Percentiles rank a stretch among this genome's conserved stretches.
Conservation (phyloP, 2,113 vertebrate species). For the Elanus axillaris region DNA sequence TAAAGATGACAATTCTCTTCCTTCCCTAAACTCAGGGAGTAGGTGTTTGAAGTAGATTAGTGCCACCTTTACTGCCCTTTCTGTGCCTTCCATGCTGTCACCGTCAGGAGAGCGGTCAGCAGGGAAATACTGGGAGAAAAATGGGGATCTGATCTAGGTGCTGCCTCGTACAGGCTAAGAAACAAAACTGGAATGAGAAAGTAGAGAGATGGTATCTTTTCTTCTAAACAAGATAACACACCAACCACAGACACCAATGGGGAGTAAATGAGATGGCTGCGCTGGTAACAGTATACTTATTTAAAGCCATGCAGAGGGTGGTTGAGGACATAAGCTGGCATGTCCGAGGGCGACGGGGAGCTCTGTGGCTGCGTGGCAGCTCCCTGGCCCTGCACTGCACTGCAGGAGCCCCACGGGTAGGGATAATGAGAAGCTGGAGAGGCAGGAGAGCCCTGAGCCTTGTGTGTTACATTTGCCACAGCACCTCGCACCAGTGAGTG, state of each 20-base stretch:
- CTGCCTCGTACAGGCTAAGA: not conserved
- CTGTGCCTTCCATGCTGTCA: not conserved
- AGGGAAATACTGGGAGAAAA: not conserved
- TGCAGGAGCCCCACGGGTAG: not conserved
- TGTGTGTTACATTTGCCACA: accelerated
- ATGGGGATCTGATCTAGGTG: not conserved
- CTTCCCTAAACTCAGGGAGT: not conserved
- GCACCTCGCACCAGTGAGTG: not conserved
- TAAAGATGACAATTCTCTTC: not conserved
- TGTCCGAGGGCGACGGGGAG: not conserved
- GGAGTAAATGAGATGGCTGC: not conserved
- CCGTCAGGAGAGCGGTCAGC: not conserved
- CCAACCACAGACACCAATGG: not conserved
- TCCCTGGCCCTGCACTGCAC: not conserved
- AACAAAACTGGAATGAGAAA: not conserved
- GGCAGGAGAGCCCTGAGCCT: not conserved
- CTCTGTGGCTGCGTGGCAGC: not conserved
- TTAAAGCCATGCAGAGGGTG: not conserved
- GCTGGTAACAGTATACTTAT: not conserved
- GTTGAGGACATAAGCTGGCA: not conserved
- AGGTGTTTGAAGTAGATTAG: not conserved
- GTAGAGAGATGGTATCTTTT: not conserved
- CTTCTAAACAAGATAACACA: not conserved
- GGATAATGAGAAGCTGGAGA: not conserved
- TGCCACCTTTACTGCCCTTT: not conserved